Base-by-base conservation (phyloP, 1,140 invertebrate species). In the Sarcophaga bullata region DNA sequence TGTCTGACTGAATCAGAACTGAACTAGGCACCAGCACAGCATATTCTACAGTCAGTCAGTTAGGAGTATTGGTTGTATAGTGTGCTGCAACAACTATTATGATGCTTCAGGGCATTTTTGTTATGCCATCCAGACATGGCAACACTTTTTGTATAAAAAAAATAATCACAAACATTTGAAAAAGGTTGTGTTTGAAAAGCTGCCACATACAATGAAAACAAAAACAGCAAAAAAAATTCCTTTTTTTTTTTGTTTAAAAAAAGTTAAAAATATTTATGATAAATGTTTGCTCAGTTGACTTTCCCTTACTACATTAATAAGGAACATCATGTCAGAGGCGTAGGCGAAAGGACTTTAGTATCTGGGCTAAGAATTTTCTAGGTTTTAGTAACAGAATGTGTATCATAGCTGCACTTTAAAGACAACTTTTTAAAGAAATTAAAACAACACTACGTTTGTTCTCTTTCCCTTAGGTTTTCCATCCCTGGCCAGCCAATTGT, bases 91-190 rank as follows among this genome's bases (percentile, higher is more conserved):
- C 4, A 78, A 78, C 75, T 52, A 78, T 78, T 78, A 25, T 17
- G 50, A 78, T 78, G 75, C 75, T 78, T 50, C 49, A 50, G 75
- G 75, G 75, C 75, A 17, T 78, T 78, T 78, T 78, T 76, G 73
- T 50, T 37, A 37, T 37, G 19, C 48, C 50, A 78, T 52, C 75
- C 75, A 78, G 75, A 78, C 75, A 78, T 78, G 50, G 75, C 75
- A 78, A 78, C 75, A 78, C 75, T 78, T 50, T 78, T 78, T 78
- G 75, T 48, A 78, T 78, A 78, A 78, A 78, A 48, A 78, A 52
- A n/a, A 37, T 75, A 37, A 2, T 37, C 25, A 37, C 25, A 37
- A 37, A 78, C 75, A n/a, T 78, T 76, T 62, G 15, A 17, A 76
- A 11, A 48, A 52, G 75, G 75, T 52, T 78, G 19, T 76, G 46